These are phyloP conservation scores for Microdon myrmicae DNA, from an alignment of 2,888 invertebrate genomes.

Conservation along the genomic window DNA sequence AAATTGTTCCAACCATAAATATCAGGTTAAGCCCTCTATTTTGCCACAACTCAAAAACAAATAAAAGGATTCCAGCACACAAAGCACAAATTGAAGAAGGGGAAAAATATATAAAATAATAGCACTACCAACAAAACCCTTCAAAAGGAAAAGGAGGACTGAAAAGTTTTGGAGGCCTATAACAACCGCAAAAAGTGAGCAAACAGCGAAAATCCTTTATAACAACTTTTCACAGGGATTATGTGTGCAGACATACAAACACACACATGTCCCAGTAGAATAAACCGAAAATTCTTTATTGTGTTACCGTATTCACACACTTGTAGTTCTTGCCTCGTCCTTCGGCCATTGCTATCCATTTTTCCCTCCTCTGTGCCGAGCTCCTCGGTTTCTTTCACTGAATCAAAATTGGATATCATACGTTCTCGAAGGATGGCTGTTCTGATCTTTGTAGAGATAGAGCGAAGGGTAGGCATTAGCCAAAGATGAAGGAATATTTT, in stretches of 20 bases:
- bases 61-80: slow-evolving; percentile 38
- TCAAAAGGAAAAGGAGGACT: slow-evolving; percentile 20
- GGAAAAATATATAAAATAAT: slow-evolving; percentile 9
- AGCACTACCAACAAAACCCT: slow-evolving; percentile 27
- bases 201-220: slow-evolving; percentile 52
- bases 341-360: neutral
- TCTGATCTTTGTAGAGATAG: neutral
- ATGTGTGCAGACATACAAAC: slow-evolving; percentile 12
- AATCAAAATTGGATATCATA: slow-evolving; percentile 45
- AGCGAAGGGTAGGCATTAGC: slow-evolving; percentile 11
- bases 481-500: slow-evolving; percentile 20
- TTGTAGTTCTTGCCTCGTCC: slow-evolving; percentile 1
- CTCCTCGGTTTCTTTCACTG: slow-evolving; percentile 25
- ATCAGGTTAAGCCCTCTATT: slow-evolving; percentile 44
- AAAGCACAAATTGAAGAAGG: slow-evolving; percentile 12
- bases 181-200: slow-evolving; percentile 51
- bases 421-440: slow-evolving; percentile 18
- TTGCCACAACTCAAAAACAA: slow-evolving; percentile 48
- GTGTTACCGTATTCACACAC: slow-evolving; percentile 41
- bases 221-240: slow-evolving; percentile 52
- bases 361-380: slow-evolving; percentile 5
- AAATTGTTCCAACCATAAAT: slow-evolving; percentile 48
- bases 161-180: slow-evolving; percentile 50
- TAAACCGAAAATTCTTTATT: slow-evolving; percentile 21
- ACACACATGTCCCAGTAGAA: slow-evolving; percentile 1